These are phyloP conservation scores for Gambelia wislizenii DNA, from an alignment of 2,797 vertebrate genomes.

Conservation along the genomic window DNA sequence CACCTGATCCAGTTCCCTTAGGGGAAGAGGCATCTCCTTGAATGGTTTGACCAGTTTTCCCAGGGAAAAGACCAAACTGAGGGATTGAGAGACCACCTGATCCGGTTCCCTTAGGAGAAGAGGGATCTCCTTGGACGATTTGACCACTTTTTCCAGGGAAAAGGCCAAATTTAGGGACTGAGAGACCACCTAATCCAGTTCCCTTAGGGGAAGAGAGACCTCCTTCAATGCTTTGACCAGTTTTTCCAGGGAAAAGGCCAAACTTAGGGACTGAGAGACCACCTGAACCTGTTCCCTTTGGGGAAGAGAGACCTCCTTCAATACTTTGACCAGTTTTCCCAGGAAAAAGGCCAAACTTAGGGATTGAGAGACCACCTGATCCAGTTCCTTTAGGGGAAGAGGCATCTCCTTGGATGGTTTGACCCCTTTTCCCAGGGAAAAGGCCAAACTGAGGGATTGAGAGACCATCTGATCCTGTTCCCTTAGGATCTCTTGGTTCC, in stretches of 20 bases:
- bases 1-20: background rate
- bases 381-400: background rate
- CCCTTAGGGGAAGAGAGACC: no score
- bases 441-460: background rate
- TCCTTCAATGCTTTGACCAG: no score
- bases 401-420: background rate
- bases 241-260: no score
- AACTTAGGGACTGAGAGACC: no score
- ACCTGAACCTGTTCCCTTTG: no score
- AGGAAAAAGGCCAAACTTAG: no score
- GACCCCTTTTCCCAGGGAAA: fast-evolving
- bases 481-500: no score
- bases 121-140: background rate
- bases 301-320: background rate
- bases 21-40: background rate
- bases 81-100: background rate
- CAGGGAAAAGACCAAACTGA: background rate
- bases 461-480: no score
- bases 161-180: no score
- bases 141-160: fast-evolving
- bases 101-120: no score
- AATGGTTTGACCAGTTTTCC: fast-evolving
- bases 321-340: no score
- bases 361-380: background rate
- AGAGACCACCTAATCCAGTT: background rate